Conservation (phyloP, 2,113 vertebrate genomes). For the Speoplatyrhinus poulsoni region DNA sequence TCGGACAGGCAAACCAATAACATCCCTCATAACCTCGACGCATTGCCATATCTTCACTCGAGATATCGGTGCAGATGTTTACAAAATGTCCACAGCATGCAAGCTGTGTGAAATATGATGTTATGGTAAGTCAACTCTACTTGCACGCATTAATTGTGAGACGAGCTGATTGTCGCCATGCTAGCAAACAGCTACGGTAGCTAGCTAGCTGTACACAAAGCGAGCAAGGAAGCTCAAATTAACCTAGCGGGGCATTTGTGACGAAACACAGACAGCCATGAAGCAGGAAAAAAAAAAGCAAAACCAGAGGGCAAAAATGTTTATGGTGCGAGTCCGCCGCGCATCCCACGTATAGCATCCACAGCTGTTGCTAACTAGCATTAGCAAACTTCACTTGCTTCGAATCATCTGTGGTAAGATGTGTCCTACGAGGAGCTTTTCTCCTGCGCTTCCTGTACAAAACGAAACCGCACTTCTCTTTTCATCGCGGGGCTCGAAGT, state of each 20-base stretch:
- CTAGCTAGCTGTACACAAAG: constrained; percentile 45
- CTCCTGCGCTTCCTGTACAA: constrained; percentile 28
- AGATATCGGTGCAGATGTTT: constrained; percentile 6
- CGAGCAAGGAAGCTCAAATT: constrained; percentile 27
- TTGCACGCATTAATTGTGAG: constrained; percentile 56
- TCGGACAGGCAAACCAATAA: constrained; percentile 54
- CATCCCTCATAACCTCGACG: constrained; percentile 40
- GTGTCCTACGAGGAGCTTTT: constrained; percentile 40
- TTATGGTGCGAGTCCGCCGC: constrained; percentile 50
- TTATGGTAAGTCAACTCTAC: constrained; percentile 32
- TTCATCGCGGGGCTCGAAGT: constrained; percentile 57
- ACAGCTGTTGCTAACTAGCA: constrained; percentile 68
- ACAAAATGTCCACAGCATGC: constrained; percentile 23
- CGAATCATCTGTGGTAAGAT: constrained; percentile 33
- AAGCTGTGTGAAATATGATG: constrained; percentile 14
- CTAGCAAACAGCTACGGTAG: constrained; percentile 40
- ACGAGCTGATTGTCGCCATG: constrained; percentile 54
- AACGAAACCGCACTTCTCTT: constrained; percentile 42
- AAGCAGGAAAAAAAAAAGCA: constrained; percentile 15
- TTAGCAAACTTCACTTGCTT: constrained; percentile 56
- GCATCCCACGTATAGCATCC: constrained; percentile 61
- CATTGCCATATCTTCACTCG: constrained; percentile 56
- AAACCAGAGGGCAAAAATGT: constrained; percentile 20
- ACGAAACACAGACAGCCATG: background rate
- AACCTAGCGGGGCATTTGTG: constrained; percentile 2